Evolutionary conservation across 2,888 invertebrate genomes (phyloP).

Genomic region (Hypomecis atomaria): DNA sequence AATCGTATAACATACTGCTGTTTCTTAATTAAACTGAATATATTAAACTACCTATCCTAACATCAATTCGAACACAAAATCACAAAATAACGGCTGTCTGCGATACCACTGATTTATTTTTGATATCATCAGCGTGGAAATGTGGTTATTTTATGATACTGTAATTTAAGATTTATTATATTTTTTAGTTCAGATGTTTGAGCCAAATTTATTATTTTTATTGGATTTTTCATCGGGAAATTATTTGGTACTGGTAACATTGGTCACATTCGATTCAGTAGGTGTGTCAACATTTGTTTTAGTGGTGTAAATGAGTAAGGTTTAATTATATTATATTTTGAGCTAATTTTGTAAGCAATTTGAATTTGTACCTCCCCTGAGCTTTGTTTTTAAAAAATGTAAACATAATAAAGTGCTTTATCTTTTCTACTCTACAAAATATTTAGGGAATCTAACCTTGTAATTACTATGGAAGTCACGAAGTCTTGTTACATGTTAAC

Average conservation of each 20-base stretch:
- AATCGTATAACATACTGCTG: too few species aligned
- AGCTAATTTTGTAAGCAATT: too few species aligned
- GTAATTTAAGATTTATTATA: conserved; percentile 65
- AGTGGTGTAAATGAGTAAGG: conserved; percentile 11
- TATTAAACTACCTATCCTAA: not conserved
- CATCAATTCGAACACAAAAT: conserved; percentile 7
- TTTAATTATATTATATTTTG: too few species aligned
- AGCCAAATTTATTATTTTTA: conserved; percentile 56
- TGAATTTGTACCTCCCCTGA: too few species aligned
- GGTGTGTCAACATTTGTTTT: conserved; percentile 11
- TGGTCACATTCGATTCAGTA: conserved; percentile 18
- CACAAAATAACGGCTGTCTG: conserved; percentile 9
- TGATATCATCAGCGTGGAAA: conserved; percentile 35
- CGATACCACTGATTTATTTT: conserved; percentile 20
- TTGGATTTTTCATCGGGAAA: conserved; percentile 20
- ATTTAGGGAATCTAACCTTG: too few species aligned
- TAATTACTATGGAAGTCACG: too few species aligned
- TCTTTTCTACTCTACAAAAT: too few species aligned
- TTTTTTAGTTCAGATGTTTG: conserved; percentile 64
- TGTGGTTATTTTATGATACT: conserved; percentile 63
- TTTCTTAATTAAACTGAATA: not conserved
- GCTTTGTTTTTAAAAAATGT: too few species aligned
- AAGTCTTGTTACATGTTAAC: too few species aligned
- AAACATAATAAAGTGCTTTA: too few species aligned
- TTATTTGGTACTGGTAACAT: conserved; percentile 23